A percentile compares a stretch with the other conserved stretches of the same genome.
These are phyloP conservation scores for Heliconius erato DNA, from an alignment of 2,888 invertebrate species.

Conservation along the genomic window DNA sequence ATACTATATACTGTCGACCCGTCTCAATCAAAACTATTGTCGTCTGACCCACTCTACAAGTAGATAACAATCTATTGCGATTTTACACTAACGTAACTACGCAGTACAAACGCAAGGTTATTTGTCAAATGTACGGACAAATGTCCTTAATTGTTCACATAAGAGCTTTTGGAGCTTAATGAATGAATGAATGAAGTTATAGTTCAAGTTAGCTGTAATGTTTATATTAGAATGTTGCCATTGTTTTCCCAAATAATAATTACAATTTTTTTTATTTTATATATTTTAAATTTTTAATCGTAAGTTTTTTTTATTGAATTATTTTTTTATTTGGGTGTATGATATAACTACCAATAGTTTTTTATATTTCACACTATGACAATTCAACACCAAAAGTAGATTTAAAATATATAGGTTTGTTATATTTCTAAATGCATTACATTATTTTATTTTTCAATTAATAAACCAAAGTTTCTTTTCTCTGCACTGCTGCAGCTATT, in stretches of 20 bases:
- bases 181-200: neutral
- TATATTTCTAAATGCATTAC: neutral
- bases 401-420: too few species aligned
- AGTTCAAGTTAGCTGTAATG: neutral
- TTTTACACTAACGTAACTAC: conserved; percentile 39
- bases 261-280: too few species aligned
- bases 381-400: too few species aligned
- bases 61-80: conserved; percentile 43
- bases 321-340: too few species aligned
- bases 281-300: too few species aligned
- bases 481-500: neutral
- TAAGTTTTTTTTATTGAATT: too few species aligned
- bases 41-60: conserved; percentile 45
- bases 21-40: conserved; percentile 46
- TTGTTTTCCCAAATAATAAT: too few species aligned
- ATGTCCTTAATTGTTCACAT: neutral
- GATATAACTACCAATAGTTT: too few species aligned
- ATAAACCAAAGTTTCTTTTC: too few species aligned
- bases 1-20: conserved; percentile 28
- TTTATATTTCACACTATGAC: too few species aligned
- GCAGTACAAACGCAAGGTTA: conserved; percentile 32
- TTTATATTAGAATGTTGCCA: neutral
- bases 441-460: neutral
- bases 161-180: neutral
- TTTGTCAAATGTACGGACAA: neutral